phyloP scores from a whole-genome alignment of 2,888 invertebrate species.

The Lymantria dispar region DNA sequence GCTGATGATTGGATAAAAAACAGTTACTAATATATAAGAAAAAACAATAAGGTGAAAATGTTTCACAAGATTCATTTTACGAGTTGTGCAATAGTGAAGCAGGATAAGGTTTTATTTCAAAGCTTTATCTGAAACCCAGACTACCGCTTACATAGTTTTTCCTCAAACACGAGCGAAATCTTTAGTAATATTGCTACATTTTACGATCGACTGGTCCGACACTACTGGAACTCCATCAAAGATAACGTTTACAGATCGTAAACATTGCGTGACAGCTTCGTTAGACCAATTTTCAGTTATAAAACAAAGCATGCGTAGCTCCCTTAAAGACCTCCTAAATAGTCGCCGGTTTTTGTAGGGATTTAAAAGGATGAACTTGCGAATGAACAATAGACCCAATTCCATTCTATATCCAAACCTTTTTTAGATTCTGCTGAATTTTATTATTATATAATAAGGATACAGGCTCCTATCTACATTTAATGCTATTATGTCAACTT shows the following conservation, averaged over 20 bases:
- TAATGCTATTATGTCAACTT: too few relatives aligned
- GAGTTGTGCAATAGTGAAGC: too few relatives aligned
- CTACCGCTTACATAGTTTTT: neutral
- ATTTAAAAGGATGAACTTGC: too few relatives aligned
- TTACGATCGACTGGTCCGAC: neutral
- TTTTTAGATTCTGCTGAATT: too few relatives aligned
- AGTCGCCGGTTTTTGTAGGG: slow-evolving; percentile 27
- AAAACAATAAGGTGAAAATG: too few relatives aligned
- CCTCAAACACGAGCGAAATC: neutral
- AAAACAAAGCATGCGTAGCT: slow-evolving; percentile 39
- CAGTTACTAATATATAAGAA: too few relatives aligned
- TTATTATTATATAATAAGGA: too few relatives aligned
- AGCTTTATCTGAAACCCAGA: neutral
- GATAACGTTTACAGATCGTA: slow-evolving; percentile 41
- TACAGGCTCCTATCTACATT: too few relatives aligned
- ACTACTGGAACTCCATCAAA: slow-evolving; percentile 9
- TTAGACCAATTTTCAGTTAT: slow-evolving; percentile 27
- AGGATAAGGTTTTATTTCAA: neutral
- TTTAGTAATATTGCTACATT: neutral
- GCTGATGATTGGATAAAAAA: too few relatives aligned
- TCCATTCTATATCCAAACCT: too few relatives aligned
- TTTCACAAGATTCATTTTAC: too few relatives aligned
- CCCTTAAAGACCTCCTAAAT: slow-evolving; percentile 40
- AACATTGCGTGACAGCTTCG: slow-evolving; percentile 30
- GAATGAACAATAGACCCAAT: too few relatives aligned